phyloP scores from a whole-genome alignment of 2,113 vertebrate species.

The Zosterops borbonicus region DNA sequence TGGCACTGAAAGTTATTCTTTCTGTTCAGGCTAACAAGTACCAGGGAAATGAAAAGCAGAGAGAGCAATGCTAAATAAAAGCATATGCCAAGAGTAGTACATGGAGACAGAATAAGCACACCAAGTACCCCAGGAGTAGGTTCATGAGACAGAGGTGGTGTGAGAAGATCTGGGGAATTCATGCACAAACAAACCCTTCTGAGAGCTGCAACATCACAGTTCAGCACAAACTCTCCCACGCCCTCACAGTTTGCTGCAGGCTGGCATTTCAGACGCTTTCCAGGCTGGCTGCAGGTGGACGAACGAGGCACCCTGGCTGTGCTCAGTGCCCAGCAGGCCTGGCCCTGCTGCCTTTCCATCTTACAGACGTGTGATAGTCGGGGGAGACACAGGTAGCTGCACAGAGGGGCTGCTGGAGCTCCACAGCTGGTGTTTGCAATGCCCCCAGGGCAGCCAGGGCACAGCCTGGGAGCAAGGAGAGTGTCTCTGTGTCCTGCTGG shows the following conservation, averaged over 20 bases:
- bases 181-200: neutral
- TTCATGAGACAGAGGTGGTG: neutral
- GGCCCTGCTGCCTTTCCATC: neutral
- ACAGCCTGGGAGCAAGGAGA: neutral
- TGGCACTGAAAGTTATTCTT: neutral
- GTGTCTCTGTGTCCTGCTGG: too few species aligned
- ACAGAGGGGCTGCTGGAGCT: neutral
- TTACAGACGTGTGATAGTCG: rapidly evolving
- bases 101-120: neutral
- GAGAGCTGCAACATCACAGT: neutral
- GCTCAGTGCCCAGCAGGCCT: rapidly evolving
- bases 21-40: neutral
- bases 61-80: neutral
- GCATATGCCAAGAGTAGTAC: neutral
- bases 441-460: neutral
- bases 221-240: neutral
- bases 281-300: neutral
- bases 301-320: neutral
- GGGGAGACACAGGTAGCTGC: neutral
- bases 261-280: neutral
- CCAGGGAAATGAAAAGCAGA: neutral
- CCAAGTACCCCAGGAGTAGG: neutral
- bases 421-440: neutral
- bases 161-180: neutral
- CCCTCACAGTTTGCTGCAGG: neutral